Base-by-base conservation (phyloP, 2,888 invertebrate genomes). In the Troglohyphantes excavatus region DNA sequence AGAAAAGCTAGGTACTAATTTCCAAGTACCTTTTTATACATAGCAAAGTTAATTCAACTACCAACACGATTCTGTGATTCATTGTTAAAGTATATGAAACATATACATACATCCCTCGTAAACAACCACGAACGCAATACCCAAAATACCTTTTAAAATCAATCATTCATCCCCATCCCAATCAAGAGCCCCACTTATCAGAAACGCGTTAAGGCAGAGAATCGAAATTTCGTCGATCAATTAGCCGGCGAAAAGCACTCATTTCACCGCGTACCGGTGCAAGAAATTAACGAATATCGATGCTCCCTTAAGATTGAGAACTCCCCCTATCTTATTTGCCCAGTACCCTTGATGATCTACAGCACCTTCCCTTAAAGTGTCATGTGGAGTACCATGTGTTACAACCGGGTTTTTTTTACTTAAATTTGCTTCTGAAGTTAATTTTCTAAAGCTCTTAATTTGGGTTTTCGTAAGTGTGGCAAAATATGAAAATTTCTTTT, bases 221-320 rank as follows among this genome's bases (percentile, higher is more conserved):
- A 86, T 61, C 33, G 78, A 86, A 61, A 70, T 70, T 86, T 86
- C 78, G 79, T 63, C 70, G 79, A 86, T 86, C 86, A 86, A 86
- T 86, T 86, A 86, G 86, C 46, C 13, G 27, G 19, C 17, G 29
- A 33, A 33, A 46, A 59, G 78, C 27, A 70, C 59, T 70, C 27
- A 46, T 79, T 79, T 43, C 67, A 75, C n/a, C 53, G 53, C 5
- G 53, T 17, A 21, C 53, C 27, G n/a, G 79, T 17, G 73, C 81
- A 39, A 33, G 75, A 81, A 88, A 88, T 88, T 88, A 81, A 81
- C 81, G 87, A 43, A 81, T 88, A 88, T 88, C 87, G 81, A 88
- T 88, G 81, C 29, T 61, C 21, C 46, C 23, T 53, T 29, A 27
- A 81, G 61, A 82, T 70, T 61, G 61, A 53, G 33, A 23, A 2